Conservation (phyloP, 2,888 invertebrate genomes). For the Bursaphelenchus okinawaensis region DNA sequence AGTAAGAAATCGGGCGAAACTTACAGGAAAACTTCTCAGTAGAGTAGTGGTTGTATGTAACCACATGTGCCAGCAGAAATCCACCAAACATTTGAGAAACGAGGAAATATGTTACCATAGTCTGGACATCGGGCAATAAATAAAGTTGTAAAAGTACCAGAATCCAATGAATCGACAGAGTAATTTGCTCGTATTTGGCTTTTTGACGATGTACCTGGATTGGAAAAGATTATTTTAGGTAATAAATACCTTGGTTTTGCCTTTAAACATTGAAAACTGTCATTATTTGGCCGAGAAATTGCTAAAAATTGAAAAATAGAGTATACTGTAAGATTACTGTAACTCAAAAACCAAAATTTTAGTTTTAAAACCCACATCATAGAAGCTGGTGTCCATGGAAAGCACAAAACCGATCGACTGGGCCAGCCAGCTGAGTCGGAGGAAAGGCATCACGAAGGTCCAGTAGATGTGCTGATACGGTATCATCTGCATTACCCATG, state of each 20-base stretch:
- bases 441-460: constrained; percentile 46
- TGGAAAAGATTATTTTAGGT: constrained; percentile 14
- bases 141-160: constrained; percentile 47
- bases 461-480: constrained; percentile 56
- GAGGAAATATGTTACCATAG: constrained; percentile 29
- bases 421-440: constrained; percentile 51
- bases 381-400: constrained; percentile 46
- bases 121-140: constrained; percentile 44
- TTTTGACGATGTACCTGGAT: constrained; percentile 31
- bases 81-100: constrained; percentile 48
- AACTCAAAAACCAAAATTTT: too few species aligned
- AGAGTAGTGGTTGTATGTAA: constrained; percentile 56
- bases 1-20: constrained; percentile 19
- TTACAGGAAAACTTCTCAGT: constrained; percentile 52
- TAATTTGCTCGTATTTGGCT: constrained; percentile 36
- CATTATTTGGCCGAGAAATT: neutral
- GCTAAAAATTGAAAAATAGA: neutral
- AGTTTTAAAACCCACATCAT: constrained; percentile 35
- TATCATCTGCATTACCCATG: constrained; percentile 40
- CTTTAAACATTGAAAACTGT: too few species aligned
- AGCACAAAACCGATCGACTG: constrained; percentile 47
- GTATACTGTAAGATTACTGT: too few species aligned
- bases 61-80: constrained; percentile 53
- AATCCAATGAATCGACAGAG: constrained; percentile 46
- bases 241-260: too few species aligned